phyloP scores from a whole-genome alignment of 2,113 vertebrate species.

The Nasalis larvatus region DNA sequence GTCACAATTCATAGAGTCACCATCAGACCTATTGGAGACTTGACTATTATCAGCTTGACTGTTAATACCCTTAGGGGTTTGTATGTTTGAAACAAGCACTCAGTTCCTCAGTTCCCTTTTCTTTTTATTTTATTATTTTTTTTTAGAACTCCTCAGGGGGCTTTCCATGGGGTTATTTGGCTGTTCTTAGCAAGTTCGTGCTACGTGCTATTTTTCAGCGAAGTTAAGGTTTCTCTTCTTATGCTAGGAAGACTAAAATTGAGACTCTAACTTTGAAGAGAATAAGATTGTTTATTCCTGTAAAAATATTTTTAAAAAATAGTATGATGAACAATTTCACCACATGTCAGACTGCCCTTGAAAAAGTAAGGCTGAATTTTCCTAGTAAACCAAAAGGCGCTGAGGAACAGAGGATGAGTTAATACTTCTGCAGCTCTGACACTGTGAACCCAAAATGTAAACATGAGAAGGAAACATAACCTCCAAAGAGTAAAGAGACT shows the following conservation, averaged over 20 bases:
- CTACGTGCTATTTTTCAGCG: slow-evolving; percentile 48
- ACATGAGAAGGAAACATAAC: background rate
- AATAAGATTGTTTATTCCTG: slow-evolving; percentile 64
- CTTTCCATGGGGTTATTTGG: slow-evolving; percentile 32
- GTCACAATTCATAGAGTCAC: background rate
- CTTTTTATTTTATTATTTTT: background rate
- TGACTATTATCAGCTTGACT: slow-evolving; percentile 45
- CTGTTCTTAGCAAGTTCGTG: slow-evolving; percentile 61
- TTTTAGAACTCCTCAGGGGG: background rate
- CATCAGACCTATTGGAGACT: background rate
- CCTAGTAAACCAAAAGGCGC: slow-evolving; percentile 34
- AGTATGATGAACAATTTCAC: slow-evolving; percentile 50
- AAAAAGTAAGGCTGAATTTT: slow-evolving; percentile 70
- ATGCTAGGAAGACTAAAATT: slow-evolving; percentile 55
- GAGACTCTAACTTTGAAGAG: slow-evolving; percentile 62
- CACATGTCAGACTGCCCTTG: slow-evolving; percentile 37
- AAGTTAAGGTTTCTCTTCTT: slow-evolving; percentile 63
- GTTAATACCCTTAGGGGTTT: background rate
- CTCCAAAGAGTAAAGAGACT: background rate
- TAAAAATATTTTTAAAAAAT: background rate
- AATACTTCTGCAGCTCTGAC: background rate
- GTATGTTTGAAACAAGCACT: slow-evolving; percentile 35
- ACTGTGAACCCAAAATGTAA: background rate
- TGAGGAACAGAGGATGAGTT: slow-evolving; percentile 21
- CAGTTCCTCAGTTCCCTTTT: background rate